Base-by-base conservation (phyloP, 2,113 vertebrate genomes). In the Hipposideros armiger region DNA sequence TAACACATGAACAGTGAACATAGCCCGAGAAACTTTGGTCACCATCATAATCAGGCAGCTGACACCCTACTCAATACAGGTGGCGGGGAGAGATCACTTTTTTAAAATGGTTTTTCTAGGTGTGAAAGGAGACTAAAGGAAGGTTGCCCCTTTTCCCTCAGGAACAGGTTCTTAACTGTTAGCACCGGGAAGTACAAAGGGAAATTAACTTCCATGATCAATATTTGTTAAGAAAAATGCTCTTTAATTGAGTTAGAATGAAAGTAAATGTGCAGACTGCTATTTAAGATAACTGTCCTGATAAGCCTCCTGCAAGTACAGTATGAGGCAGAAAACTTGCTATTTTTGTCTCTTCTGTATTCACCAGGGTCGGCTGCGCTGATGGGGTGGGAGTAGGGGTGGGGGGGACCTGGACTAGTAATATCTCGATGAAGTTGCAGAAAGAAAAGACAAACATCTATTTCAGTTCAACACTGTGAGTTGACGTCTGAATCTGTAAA, bases 151-250 rank as follows among this genome's bases (percentile, higher is more conserved):
- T 54, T 52, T 87, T 87, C 45, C 36, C 28, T 77, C 47, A 87
- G 82, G 70, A 84, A 82, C 22, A 91, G 50, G 60, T 76, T 94
- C 93, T 72, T 85, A 88, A 89, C 62, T 66, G 58, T 73, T 70
- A 92, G 64, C 72, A 47, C 7, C 26, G 4, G 88, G 70, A 96
- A 96, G 88, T 30, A 64, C 96, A 87, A 85, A 93, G 47, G 87
- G 89, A 91, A 91, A 97, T 91, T 66, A 95, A 94, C 74, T 89
- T 94, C 94, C 54, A 81, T 36, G 52, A 92, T 84, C 93, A 95
- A 93, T 95, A 94, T 96, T 95, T 91, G 74, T 94, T 96, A 94
- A 76, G 93, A 80, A 93, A 96, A 95, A 92, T 73, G 47, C 30
- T 36, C 52, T 94, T 95, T 91, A 47, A 94, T 67, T 94, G 94